A percentile compares a stretch with the other conserved stretches of the same genome.
Conservation (phyloP, 2,797 vertebrate species). For the Parauchenoglanis ngamensis region DNA sequence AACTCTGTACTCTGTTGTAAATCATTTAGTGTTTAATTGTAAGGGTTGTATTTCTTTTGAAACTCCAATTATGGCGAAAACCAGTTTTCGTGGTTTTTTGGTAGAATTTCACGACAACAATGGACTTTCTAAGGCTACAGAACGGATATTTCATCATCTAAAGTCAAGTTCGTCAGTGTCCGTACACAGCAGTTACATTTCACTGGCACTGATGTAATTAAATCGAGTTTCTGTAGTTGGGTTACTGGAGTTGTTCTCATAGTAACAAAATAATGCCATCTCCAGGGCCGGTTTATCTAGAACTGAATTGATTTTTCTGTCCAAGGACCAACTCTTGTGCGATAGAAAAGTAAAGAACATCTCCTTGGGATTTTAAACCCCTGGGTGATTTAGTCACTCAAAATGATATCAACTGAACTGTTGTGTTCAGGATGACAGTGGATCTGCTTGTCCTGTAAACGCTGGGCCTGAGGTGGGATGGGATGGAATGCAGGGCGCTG, state of each 20-base stretch:
- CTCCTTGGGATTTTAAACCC: neutral
- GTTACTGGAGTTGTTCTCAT: neutral
- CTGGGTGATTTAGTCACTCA: neutral
- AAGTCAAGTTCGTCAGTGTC: neutral
- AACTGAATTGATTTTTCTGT: neutral
- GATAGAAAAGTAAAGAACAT: neutral
- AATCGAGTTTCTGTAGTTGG: neutral
- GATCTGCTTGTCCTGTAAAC: neutral
- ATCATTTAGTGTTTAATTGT: neutral
- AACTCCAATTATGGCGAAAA: neutral
- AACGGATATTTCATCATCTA: neutral
- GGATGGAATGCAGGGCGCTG: neutral
- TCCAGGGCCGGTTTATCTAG: neutral
- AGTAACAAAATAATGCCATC: neutral
- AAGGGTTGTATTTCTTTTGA: neutral
- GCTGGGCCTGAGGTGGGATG: neutral
- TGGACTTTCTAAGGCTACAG: neutral
- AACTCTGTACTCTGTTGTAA: neutral
- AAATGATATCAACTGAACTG: neutral
- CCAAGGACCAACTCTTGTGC: neutral
- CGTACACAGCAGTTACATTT: neutral
- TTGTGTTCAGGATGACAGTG: neutral
- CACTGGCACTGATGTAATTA: neutral
- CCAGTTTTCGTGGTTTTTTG: neutral
- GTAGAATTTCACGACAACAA: neutral